These are phyloP conservation scores for Poecilia latipinna DNA, from an alignment of 2,113 vertebrate species.

Conservation along the genomic window DNA sequence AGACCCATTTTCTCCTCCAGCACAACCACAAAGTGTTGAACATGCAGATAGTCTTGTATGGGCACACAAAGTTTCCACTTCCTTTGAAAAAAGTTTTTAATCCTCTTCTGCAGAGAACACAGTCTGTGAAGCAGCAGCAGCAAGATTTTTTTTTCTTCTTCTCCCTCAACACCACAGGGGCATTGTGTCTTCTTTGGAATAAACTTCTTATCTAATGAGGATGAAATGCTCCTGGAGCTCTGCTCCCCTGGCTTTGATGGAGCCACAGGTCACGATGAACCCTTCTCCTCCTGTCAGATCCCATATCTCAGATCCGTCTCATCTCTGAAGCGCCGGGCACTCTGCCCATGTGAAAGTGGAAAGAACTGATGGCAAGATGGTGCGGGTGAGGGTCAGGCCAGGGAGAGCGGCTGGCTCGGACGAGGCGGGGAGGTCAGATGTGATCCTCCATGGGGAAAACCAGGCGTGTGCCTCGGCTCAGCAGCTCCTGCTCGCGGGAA, in stretches of 20 bases:
- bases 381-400: constrained; percentile 15
- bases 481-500: constrained; percentile 88
- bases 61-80: background rate
- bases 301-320: constrained; percentile 18
- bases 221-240: constrained; percentile 37
- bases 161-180: background rate
- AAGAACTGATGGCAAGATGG: constrained; percentile 26
- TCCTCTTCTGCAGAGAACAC: constrained; percentile 12
- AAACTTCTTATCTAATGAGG: constrained; percentile 40
- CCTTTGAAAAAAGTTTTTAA: constrained; percentile 7
- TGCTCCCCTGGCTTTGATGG: constrained; percentile 10
- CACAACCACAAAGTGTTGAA: constrained; percentile 12
- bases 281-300: constrained; percentile 19
- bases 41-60: constrained; percentile 28
- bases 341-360: constrained; percentile 5
- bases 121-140: constrained; percentile 23
- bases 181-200: constrained; percentile 12
- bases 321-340: constrained; percentile 28
- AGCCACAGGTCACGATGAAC: constrained; percentile 22
- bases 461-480: constrained; percentile 90
- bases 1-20: background rate
- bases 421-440: constrained; percentile 75
- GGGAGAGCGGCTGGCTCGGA: constrained; percentile 19
- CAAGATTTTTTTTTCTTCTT: background rate
- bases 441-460: constrained; percentile 96